Conservation (phyloP, 2,888 invertebrate genomes). For the Tachystola acroxantha region DNA sequence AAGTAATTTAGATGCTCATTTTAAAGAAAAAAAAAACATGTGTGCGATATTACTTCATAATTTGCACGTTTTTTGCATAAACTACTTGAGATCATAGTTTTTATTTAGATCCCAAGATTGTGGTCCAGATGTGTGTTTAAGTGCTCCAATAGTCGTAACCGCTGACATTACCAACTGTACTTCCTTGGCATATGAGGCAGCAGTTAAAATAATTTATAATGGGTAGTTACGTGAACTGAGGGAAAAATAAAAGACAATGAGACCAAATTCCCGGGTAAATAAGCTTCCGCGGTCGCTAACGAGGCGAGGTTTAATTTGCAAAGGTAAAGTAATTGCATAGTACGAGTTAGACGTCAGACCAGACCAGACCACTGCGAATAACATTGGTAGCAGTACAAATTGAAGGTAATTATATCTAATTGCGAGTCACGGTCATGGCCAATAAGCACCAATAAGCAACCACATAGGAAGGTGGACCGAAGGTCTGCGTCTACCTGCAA, state of each 20-base stretch:
- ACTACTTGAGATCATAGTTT: conserved; percentile 49
- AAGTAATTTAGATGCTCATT: conserved; percentile 30
- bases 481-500: conserved; percentile 37
- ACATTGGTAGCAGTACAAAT: conserved; percentile 67
- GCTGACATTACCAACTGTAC: background rate
- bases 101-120: conserved; percentile 38
- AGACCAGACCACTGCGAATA: conserved; percentile 49
- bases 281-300: conserved; percentile 39
- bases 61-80: conserved; percentile 35
- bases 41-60: conserved; percentile 38
- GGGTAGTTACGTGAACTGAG: background rate
- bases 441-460: conserved; percentile 75
- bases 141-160: conserved; percentile 4
- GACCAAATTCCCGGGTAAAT: conserved; percentile 22
- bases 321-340: conserved; percentile 58
- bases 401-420: conserved; percentile 75
- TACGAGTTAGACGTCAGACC: conserved; percentile 46
- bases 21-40: conserved; percentile 28
- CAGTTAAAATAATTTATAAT: conserved; percentile 9
- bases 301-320: conserved; percentile 48
- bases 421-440: conserved; percentile 74
- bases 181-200: conserved; percentile 1
- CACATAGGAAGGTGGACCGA: conserved; percentile 58
- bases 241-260: conserved; percentile 13
- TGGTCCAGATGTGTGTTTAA: conserved; percentile 36